Percentiles rank a stretch among this genome's conserved stretches.
Conservation (phyloP, 2,797 vertebrate species). For the Neosilurus hyrtlii region DNA sequence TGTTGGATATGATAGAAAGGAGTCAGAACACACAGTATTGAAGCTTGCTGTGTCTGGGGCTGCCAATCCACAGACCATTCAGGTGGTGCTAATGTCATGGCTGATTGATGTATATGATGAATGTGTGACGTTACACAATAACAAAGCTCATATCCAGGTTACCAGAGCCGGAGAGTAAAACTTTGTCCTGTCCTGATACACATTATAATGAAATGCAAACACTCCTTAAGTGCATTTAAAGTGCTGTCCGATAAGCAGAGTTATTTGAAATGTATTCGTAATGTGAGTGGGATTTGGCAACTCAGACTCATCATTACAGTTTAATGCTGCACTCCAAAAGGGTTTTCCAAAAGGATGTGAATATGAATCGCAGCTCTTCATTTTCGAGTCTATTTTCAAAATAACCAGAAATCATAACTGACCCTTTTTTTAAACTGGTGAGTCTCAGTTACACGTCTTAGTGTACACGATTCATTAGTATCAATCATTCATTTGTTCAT, state of each 20-base stretch:
- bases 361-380: background rate
- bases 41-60: too few species aligned
- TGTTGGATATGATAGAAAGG: too few species aligned
- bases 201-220: background rate
- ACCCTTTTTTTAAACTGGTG: background rate
- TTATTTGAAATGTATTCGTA: background rate
- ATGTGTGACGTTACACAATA: background rate
- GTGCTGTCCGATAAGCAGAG: background rate
- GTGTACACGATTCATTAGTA: background rate
- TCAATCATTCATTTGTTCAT: background rate
- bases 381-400: background rate
- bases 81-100: too few species aligned
- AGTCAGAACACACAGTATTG: too few species aligned
- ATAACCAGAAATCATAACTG: background rate
- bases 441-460: background rate
- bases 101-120: background rate
- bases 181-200: background rate
- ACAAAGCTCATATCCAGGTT: background rate
- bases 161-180: background rate
- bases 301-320: background rate
- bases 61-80: too few species aligned
- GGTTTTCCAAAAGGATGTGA: background rate
- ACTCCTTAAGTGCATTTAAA: background rate
- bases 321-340: background rate
- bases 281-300: background rate